Evolutionary conservation across 2,888 invertebrate genomes (phyloP).

Genomic region (Falcaria lacertinaria): DNA sequence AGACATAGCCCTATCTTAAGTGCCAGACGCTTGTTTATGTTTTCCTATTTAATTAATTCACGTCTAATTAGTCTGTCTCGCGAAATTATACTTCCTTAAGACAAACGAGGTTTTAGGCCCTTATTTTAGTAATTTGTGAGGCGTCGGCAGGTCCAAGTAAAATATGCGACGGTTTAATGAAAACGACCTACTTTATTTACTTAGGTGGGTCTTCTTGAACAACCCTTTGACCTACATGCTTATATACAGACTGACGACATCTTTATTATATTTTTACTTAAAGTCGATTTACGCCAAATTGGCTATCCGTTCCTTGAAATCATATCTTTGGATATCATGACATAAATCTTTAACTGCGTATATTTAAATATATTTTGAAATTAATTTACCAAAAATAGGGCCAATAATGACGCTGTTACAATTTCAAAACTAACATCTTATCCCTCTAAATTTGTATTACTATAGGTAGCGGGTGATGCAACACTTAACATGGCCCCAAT

Average conservation of each 20-base stretch:
- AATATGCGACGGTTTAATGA: conserved; percentile 52
- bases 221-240: conserved; percentile 22
- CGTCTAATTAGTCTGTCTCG: conserved; percentile 54
- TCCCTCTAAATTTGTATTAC: too few relatives aligned
- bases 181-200: conserved; percentile 45
- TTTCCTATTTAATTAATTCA: conserved; percentile 54
- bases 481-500: too few relatives aligned
- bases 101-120: conserved; percentile 31
- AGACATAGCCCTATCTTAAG: conserved; percentile 26
- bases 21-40: conserved; percentile 47
- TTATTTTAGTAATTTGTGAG: conserved; percentile 44
- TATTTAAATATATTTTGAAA: too few relatives aligned
- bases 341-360: too few relatives aligned
- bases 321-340: too few relatives aligned
- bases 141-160: conserved; percentile 44
- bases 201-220: conserved; percentile 22
- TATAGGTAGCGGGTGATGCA: too few relatives aligned
- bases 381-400: too few relatives aligned
- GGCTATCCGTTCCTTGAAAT: too few relatives aligned
- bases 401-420: too few relatives aligned
- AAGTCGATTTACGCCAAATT: too few relatives aligned
- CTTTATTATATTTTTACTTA: too few relatives aligned
- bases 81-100: conserved; percentile 52
- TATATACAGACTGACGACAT: not conserved
- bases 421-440: too few relatives aligned